These are phyloP conservation scores for Sylvilagus floridanus DNA, from an alignment of 2,797 vertebrate species.

Conservation along the genomic window DNA sequence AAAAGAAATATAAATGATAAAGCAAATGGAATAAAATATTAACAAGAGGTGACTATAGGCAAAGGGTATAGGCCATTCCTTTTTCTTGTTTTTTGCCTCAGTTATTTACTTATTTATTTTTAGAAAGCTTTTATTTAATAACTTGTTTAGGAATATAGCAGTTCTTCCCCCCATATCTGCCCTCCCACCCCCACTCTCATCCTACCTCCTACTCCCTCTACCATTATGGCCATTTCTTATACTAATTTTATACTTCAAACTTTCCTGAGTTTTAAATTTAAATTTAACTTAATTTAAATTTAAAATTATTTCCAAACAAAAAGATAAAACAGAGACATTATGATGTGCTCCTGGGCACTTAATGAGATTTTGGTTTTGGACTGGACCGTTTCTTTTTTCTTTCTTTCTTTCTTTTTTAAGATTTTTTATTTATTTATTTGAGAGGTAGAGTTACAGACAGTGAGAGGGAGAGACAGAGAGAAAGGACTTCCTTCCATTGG, in stretches of 20 bases:
- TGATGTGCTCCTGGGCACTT: neutral
- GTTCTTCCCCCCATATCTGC: no score
- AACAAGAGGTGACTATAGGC: neutral
- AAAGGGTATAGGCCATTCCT: neutral
- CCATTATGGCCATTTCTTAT: neutral
- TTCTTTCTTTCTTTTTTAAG: no score
- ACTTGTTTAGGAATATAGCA: no score
- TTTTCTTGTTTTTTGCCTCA: neutral
- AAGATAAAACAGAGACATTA: constrained; percentile 29
- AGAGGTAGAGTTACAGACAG: no score
- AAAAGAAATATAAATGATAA: neutral
- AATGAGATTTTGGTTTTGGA: neutral
- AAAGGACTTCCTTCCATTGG: no score
- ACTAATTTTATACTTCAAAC: neutral
- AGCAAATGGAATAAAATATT: neutral
- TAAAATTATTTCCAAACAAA: constrained; percentile 40
- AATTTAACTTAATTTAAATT: no score
- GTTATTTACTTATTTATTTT: no score
- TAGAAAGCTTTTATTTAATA: no score
- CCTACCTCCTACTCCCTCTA: no score
- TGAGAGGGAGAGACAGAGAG: no score
- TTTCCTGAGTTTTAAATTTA: constrained; percentile 9
- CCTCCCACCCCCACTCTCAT: no score
- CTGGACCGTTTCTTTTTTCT: neutral
- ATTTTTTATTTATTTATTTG: no score